These are phyloP conservation scores for Zosterops borbonicus DNA, from an alignment of 2,113 vertebrate species.

Conservation along the genomic window DNA sequence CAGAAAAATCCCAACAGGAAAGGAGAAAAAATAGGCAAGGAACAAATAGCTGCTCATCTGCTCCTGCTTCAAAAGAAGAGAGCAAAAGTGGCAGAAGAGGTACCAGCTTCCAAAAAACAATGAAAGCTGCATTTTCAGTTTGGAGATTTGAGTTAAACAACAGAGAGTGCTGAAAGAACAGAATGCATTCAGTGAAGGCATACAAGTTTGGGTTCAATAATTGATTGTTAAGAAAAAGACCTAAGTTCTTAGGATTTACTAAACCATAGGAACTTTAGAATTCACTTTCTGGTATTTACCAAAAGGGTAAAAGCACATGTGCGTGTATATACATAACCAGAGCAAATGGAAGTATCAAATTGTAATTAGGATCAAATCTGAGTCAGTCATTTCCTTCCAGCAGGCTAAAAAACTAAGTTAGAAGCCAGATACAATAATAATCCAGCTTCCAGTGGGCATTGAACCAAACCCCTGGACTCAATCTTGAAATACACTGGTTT, in stretches of 20 bases:
- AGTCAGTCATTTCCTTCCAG: neutral
- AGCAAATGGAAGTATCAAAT: neutral
- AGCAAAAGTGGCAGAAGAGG: neutral
- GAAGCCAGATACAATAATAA: neutral
- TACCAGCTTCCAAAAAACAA: neutral
- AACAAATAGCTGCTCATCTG: neutral
- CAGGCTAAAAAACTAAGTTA: neutral
- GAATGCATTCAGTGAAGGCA: neutral
- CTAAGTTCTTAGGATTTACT: neutral
- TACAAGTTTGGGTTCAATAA: neutral
- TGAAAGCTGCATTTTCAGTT: neutral
- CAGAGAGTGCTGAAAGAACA: neutral
- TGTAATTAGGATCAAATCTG: neutral
- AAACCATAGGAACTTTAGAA: neutral
- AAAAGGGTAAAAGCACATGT: neutral
- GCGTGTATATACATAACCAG: fast-evolving
- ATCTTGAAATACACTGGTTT: neutral
- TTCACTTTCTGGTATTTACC: neutral
- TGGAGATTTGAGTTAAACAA: neutral
- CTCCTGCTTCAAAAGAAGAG: neutral
- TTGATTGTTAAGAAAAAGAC: neutral
- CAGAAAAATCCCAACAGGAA: neutral
- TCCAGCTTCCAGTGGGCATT: neutral
- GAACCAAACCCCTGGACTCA: neutral
- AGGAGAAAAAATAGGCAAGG: neutral